A percentile compares a stretch with the other conserved stretches of the same genome.
Evolutionary conservation across 2,888 invertebrate genomes (phyloP).

Genomic region (Drosophila affinis): DNA sequence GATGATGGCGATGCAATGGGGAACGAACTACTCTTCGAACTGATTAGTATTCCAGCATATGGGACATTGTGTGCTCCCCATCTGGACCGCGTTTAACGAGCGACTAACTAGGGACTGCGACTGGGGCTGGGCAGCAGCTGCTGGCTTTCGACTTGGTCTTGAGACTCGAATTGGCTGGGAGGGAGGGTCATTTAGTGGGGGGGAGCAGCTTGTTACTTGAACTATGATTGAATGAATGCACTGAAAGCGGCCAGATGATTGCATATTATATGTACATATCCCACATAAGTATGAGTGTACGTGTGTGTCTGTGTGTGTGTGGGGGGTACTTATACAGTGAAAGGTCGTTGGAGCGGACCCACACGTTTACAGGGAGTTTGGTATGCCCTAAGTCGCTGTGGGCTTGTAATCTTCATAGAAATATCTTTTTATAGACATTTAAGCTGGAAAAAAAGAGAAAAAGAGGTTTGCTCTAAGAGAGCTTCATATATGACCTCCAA

Average conservation of each 20-base stretch:
- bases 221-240: slow-evolving; percentile 43
- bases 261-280: slow-evolving; percentile 10
- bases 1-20: background rate
- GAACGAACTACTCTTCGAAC: background rate
- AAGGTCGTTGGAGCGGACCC: background rate
- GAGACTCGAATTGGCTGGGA: background rate
- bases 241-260: slow-evolving; percentile 20
- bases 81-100: slow-evolving; percentile 48
- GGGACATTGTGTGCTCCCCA: slow-evolving; percentile 33
- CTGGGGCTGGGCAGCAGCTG: slow-evolving; percentile 4
- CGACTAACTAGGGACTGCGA: slow-evolving; percentile 32
- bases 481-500: background rate
- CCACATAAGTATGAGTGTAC: background rate
- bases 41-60: slow-evolving; percentile 35
- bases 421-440: background rate
- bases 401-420: background rate
- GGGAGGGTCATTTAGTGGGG: slow-evolving; percentile 16
- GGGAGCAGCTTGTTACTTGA: slow-evolving; percentile 15
- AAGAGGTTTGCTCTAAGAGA: no score
- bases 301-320: background rate
- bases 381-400: background rate
- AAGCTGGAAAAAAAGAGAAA: background rate
- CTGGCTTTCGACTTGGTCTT: slow-evolving; percentile 16
- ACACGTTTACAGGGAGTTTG: background rate
- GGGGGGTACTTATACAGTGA: background rate